Evolutionary conservation across 2,113 vertebrate genomes (phyloP), one percentile per base, ranked within the genome.

Genomic region (Odobenus rosmarus): DNA sequence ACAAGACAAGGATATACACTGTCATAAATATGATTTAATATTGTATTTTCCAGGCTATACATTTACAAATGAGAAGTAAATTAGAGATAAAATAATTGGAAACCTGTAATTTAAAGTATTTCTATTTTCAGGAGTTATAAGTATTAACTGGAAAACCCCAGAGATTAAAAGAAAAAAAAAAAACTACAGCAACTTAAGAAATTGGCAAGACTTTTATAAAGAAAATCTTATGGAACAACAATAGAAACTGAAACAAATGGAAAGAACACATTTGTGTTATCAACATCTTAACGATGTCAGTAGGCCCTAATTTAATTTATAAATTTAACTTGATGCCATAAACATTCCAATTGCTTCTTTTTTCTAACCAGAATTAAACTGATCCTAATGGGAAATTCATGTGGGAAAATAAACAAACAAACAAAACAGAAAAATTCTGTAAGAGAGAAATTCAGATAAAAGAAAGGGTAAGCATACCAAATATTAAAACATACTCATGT

Each of bases 401-500:
- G 55, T 55, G 9, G 18, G 11, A 55, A 80, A 67, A 81, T 31
- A 80, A 77, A 61, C 46, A 74, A 74, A 23, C 33, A 51, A 42
- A 71, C 36, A 36, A 88, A 42, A 33, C 31, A 90, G 46, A 31
- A 72, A 72, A 74, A 74, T 31, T 46, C 6, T 92, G 39, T 51
- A 81, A 88, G 59, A 67, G 1, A 69, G 21, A 36, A 80, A 23
- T 81, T 33, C 71, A 19, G 46, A 86, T 18, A 36, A 21, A 7
- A 5, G 31, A 8, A n/a, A 7, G 8, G 36, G 42, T 31, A 18
- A 55, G 14, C 23, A 67, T 46, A 67, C 14, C 3, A 71, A 67
- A 94, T n/a, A 88, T 26, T 88, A 69, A 88, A 94, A 88, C 28
- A 59, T 69, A 83, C 13, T 94, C 59, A 72, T 49, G 59, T 84